phyloP scores from a whole-genome alignment of 2,797 vertebrate genomes.

The Calcarius lapponicus region DNA sequence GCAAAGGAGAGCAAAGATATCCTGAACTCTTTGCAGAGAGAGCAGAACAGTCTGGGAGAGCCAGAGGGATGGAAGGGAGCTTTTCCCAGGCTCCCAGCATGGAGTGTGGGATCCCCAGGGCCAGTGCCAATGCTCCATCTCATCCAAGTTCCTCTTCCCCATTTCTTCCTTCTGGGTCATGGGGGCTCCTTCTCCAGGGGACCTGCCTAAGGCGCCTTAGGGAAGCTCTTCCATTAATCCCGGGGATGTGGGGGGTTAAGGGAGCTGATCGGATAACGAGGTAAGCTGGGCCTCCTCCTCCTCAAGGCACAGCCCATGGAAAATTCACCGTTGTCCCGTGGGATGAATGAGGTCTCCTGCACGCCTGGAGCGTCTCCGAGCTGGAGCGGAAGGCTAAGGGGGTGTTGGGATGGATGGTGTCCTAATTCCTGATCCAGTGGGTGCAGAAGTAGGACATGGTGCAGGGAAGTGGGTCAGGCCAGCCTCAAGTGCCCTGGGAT shows the following conservation, averaged over 20 bases:
- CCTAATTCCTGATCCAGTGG: background rate
- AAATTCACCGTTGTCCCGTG: background rate
- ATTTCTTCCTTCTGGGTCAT: conserved; percentile 27
- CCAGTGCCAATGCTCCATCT: background rate
- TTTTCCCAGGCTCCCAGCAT: background rate
- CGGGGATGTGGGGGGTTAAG: conserved; percentile 44
- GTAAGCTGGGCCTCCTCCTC: conserved; percentile 47
- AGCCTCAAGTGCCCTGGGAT: background rate
- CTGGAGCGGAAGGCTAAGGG: conserved; percentile 30
- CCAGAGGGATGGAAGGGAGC: background rate
- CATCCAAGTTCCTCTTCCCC: background rate
- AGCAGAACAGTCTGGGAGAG: background rate
- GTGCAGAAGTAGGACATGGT: background rate
- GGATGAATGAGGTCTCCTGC: background rate
- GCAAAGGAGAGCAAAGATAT: background rate
- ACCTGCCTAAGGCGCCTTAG: conserved; percentile 52
- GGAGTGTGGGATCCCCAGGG: background rate
- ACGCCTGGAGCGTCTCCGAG: background rate
- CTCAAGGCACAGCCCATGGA: background rate
- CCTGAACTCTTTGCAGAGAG: background rate
- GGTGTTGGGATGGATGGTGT: background rate
- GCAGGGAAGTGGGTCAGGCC: conserved; percentile 26
- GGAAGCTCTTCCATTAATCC: conserved; percentile 55
- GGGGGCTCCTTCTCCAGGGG: background rate
- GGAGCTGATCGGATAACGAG: conserved; percentile 55